Evolutionary conservation across 1,140 invertebrate species (phyloP), one percentile per base, ranked within the genome.

Genomic region (Dreissena rostriformis): DNA sequence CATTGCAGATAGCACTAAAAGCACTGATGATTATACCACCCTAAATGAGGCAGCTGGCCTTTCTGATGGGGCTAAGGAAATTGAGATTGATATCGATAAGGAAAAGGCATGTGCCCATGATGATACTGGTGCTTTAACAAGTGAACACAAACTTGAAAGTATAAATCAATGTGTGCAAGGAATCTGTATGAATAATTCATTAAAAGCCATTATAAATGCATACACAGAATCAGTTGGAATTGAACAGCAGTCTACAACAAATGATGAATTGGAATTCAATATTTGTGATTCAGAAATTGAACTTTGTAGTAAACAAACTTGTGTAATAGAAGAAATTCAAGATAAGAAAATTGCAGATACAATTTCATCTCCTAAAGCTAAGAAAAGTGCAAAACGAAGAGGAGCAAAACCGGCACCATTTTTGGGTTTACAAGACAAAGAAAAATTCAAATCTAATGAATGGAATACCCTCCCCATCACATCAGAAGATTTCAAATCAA

Each of bases 391-490:
- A 7, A 74, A 39, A 67, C 61, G 39, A 28, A 82, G 65, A 51
- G 63, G 39, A 26, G 79, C 68, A 66, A 63, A 29, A 53, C 66
- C 10, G 22, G 78, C 29, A 53, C 68, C 78, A 71, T 72, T 81
- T 61, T 53, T 81, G n/a, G 70, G 71, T 72, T 29, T 15, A 22
- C 66, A 57, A 19, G 78, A 81, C 24, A 71, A 53, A 29, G 78
- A 81, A 65, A 72, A 63, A 49, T 81, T 81, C 26, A 72, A 49
- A 39, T 51, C 67, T 61, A 26, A 6, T 39, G 53, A 70, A 29
- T 81, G 78, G 78, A 71, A 28, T 26, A 71, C 78, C 19, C 65
- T 81, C 61, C 67, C 78, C 17, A n/a, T 78, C 28, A n/a, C 26
- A 15, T 39, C 61, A 78, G 29, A 67, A 65, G 39, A 39, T 39